Conservation (phyloP, 2,113 vertebrate genomes). For the Anser brachyrhynchus region DNA sequence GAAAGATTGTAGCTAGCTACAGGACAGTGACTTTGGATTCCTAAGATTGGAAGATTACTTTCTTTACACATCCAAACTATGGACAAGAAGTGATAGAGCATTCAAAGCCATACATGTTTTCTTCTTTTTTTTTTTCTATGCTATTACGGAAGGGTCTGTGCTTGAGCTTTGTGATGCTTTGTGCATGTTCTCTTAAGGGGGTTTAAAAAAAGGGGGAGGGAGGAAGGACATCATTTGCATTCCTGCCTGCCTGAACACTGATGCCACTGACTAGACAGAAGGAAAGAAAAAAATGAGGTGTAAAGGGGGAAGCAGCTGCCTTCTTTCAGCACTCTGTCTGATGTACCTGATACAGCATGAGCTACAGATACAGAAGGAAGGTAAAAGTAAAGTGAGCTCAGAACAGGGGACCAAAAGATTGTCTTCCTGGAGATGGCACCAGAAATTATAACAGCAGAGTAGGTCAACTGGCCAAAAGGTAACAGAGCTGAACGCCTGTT, state of each 20-base stretch:
- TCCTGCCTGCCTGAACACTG: background rate
- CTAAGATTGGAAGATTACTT: background rate
- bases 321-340: background rate
- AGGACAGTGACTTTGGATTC: background rate
- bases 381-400: background rate
- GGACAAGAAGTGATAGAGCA: background rate
- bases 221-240: background rate
- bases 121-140: background rate
- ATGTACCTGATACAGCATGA: background rate
- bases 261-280: background rate
- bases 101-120: background rate
- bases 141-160: background rate
- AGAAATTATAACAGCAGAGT: background rate
- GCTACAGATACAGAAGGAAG: background rate
- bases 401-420: accelerated
- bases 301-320: background rate
- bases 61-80: background rate
- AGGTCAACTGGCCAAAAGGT: background rate
- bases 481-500: background rate
- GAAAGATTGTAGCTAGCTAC: background rate
- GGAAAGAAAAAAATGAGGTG: accelerated
- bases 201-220: background rate
- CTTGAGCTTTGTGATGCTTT: background rate
- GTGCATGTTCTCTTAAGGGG: accelerated
- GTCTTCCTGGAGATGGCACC: background rate